These are phyloP conservation scores for Caenorhabditis becei DNA, from an alignment of 2,888 invertebrate species.

Conservation along the genomic window DNA sequence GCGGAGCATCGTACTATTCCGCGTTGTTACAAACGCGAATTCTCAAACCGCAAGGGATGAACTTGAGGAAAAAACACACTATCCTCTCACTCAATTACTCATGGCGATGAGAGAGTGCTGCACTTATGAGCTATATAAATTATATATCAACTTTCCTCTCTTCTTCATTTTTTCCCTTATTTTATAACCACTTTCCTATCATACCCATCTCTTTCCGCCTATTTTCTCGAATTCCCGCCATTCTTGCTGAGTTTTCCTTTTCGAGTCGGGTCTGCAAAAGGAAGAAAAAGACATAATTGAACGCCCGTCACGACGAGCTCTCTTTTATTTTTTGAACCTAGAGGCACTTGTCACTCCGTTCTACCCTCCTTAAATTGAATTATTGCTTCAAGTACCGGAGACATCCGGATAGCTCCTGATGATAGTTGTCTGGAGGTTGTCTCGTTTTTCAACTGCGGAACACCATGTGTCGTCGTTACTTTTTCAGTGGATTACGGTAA, in stretches of 20 bases:
- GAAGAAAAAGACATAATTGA: constrained; percentile 40
- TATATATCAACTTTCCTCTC: constrained; percentile 55
- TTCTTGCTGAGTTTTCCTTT: constrained; percentile 2
- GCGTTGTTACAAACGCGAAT: neutral
- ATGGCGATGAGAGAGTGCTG: constrained; percentile 53
- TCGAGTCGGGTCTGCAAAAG: neutral
- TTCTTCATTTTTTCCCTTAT: constrained; percentile 34
- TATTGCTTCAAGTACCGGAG: constrained; percentile 39
- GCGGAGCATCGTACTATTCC: neutral
- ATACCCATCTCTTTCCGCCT: constrained; percentile 27
- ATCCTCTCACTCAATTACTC: constrained; percentile 46
- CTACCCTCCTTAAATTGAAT: constrained; percentile 37
- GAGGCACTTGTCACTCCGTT: constrained; percentile 54
- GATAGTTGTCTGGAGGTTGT: constrained; percentile 1
- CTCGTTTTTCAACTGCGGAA: neutral
- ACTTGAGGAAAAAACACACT: constrained; percentile 10
- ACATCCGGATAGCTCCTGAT: constrained; percentile 9
- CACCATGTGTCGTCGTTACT: neutral
- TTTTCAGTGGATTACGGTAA: neutral
- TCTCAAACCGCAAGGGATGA: neutral
- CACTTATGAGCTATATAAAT: constrained; percentile 61
- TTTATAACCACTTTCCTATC: constrained; percentile 31
- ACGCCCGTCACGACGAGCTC: constrained; percentile 21
- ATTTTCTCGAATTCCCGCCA: constrained; percentile 2
- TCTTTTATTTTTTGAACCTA: constrained; percentile 35